Evolutionary conservation across 2,888 invertebrate species (phyloP), one percentile per base, ranked within the genome.

Genomic region (Caenorhabditis sp.): DNA sequence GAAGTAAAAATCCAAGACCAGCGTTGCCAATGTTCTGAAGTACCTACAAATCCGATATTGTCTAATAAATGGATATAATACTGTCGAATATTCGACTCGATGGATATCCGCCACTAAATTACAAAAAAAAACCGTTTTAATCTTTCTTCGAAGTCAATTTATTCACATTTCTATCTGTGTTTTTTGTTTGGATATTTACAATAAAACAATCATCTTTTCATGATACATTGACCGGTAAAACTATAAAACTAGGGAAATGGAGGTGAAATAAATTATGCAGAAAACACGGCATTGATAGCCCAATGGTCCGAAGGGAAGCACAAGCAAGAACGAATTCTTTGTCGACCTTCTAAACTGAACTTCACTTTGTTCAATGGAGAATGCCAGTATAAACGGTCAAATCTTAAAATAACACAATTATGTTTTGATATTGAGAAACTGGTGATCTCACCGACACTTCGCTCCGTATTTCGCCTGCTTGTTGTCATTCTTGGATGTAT

Each of bases 401-500:
- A 81, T 61, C 81, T 75, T 60, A 25, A 68, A 67, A 4, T 20
- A 52, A 43, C 3, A 10, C 7, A 43, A 17, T 14, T 12, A 43
- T 43, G 3, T 14, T 43, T 5, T 12, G 31, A 27, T 5, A 27
- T 14, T 58, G 21, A 54, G 21, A 62, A 17, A 49, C 14, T 12
- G 21, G 59, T 3, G 12, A 64, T 31, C 31, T 31, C 10, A 31
- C 43, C 43, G 12, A 17, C 43, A 43, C 43, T 43, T 43, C 14
- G 77, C 77, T 3, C 62, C 59, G 59, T 59, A 67, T 10, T 43
- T 43, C 17, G 66, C 62, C 31, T 67, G 59, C 25, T 89, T 87
- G 83, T 91, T 92, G 76, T 90, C 90, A 84, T 92, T 92, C 49
- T 90, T 84, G n/a, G 80, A 85, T 66, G 89, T 88, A 85, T 92